These are phyloP conservation scores for Diadema setosum DNA, from an alignment of 35 echinoderm and acorn worm genomes.

Conservation along the genomic window DNA sequence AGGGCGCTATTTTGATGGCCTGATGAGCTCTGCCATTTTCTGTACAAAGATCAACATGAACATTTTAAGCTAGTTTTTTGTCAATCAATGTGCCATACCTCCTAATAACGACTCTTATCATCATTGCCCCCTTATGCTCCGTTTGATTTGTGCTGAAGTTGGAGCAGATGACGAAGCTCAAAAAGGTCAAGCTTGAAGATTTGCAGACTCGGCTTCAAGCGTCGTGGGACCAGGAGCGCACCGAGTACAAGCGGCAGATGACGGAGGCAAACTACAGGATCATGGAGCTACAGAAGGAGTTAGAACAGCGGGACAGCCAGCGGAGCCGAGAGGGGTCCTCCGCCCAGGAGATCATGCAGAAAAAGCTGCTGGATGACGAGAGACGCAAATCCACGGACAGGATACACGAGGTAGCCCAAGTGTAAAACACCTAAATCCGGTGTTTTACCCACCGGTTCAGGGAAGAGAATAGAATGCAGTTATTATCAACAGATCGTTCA, in stretches of 20 bases:
- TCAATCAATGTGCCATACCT: too few relatives aligned
- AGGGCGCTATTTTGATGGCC: too few relatives aligned
- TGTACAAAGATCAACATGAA: too few relatives aligned
- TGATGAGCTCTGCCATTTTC: too few relatives aligned
- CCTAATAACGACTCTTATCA: background rate
- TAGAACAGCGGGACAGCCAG: constrained; percentile 45
- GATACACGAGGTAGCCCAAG: constrained; percentile 52
- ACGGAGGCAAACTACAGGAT: constrained; percentile 79
- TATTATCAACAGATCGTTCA: too few relatives aligned
- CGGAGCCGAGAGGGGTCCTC: constrained; percentile 46
- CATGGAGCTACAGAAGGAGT: constrained; percentile 72
- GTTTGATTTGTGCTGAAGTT: constrained; percentile 11
- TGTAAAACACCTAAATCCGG: too few relatives aligned
- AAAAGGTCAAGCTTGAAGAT: constrained; percentile 91
- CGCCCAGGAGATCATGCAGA: constrained; percentile 44
- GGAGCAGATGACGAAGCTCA: constrained; percentile 82
- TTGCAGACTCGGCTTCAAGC: constrained; percentile 71
- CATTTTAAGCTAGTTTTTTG: too few relatives aligned
- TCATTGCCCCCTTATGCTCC: background rate
- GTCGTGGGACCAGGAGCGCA: constrained; percentile 84
- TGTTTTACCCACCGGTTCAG: too few relatives aligned
- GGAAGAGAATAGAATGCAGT: too few relatives aligned
- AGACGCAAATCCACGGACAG: background rate
- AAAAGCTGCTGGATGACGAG: constrained; percentile 77
- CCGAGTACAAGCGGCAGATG: constrained; percentile 72